Evolutionary conservation across 2,888 invertebrate species (phyloP).

Genomic region (Cheilosia variabilis): DNA sequence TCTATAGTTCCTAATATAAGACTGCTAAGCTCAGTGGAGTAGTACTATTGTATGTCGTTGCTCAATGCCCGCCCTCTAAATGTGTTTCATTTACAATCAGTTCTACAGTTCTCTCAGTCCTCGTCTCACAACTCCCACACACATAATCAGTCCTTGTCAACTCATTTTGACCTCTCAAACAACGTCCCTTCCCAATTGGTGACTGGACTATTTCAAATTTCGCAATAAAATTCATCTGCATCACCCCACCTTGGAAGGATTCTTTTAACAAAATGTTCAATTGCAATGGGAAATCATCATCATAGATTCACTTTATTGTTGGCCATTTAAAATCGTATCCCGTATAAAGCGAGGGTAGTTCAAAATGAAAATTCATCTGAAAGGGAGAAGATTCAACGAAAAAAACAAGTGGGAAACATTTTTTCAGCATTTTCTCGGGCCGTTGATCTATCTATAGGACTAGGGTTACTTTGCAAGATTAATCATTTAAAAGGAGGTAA

Average conservation of each 20-base stretch:
- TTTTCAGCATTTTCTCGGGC: constrained; percentile 34
- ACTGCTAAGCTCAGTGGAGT: too few relatives aligned
- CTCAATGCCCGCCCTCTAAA: neutral
- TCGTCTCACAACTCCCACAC: neutral
- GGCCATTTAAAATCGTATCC: constrained; percentile 54
- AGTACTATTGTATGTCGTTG: neutral
- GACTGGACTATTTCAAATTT: constrained; percentile 36
- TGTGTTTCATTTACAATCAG: constrained; percentile 19
- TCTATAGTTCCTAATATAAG: too few relatives aligned
- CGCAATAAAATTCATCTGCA: constrained; percentile 25
- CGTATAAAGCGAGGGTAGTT: constrained; percentile 38
- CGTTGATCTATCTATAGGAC: constrained; percentile 22
- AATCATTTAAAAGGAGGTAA: constrained; percentile 56
- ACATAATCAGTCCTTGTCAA: neutral
- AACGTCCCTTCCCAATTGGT: constrained; percentile 25
- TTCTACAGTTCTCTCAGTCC: neutral
- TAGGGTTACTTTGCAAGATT: constrained; percentile 51
- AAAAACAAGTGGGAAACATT: constrained; percentile 41
- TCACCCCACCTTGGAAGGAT: constrained; percentile 8
- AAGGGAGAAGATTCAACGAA: constrained; percentile 22
- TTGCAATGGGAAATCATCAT: constrained; percentile 49
- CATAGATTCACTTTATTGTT: constrained; percentile 57
- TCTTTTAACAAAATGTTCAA: constrained; percentile 35
- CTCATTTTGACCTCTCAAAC: constrained; percentile 16
- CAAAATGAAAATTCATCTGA: constrained; percentile 46